Conservation (phyloP, 2,113 vertebrate species). For the Cyanoramphus novaezelandiae region DNA sequence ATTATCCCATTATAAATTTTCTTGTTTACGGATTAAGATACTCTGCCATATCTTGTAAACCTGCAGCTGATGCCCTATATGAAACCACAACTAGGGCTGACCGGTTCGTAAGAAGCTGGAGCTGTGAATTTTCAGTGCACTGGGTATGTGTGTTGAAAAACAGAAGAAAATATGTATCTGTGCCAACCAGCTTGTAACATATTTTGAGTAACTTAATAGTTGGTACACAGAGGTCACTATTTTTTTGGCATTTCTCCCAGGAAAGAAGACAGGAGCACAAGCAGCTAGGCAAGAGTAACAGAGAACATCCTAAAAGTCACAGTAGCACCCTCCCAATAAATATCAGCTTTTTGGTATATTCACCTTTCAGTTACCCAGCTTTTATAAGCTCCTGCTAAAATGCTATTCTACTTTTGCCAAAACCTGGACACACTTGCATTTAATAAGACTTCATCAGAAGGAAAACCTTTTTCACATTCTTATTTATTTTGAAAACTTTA, state of each 20-base stretch:
- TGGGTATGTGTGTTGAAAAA: neutral
- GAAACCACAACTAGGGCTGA: neutral
- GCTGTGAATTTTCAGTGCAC: neutral
- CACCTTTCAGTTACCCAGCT: neutral
- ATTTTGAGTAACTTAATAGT: conserved; percentile 25
- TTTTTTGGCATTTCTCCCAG: conserved; percentile 7
- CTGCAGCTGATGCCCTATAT: neutral
- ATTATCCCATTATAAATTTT: neutral
- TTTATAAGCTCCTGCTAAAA: neutral
- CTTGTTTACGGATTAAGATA: neutral
- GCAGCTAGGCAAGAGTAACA: neutral
- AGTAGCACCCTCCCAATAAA: neutral
- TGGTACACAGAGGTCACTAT: neutral
- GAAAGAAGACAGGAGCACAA: neutral
- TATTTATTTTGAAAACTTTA: neutral
- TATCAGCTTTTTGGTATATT: neutral
- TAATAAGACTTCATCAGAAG: neutral
- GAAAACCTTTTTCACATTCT: neutral
- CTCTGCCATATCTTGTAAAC: neutral
- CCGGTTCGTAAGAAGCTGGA: neutral
- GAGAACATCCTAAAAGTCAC: neutral
- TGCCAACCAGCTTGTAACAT: neutral
- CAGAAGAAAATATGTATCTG: neutral
- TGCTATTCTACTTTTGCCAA: neutral
- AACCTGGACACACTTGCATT: neutral